Base-by-base conservation (phyloP, 1,140 invertebrate species). In the Dolichoris vasculosae region DNA sequence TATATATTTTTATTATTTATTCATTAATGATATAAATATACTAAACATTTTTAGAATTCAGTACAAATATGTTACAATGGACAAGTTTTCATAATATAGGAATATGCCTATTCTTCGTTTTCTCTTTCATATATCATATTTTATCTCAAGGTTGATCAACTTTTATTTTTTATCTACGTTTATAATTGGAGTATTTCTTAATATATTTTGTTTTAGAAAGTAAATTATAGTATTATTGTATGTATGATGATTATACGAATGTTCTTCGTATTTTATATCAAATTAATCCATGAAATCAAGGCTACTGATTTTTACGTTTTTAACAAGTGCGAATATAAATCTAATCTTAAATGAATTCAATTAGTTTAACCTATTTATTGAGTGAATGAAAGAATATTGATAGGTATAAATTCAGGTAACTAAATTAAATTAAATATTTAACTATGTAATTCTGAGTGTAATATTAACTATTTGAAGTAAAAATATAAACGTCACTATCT, bases 1-100 rank as follows among this genome's bases (percentile, higher is more conserved):
- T n/a, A n/a, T n/a, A n/a, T n/a, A n/a, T n/a, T n/a, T n/a, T n/a
- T n/a, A n/a, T n/a, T n/a, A n/a, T n/a, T n/a, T n/a, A n/a, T n/a
- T n/a, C n/a, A n/a, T n/a, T n/a, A n/a, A n/a, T n/a, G n/a, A n/a
- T n/a, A n/a, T n/a, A n/a, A n/a, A n/a, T n/a, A n/a, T n/a, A 46
- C 6, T 46, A 13, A 46, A 13, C 43, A 7, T 69, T 4, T 38
- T 35, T 17, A 69, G 15, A 59, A 63, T 26, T 63, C 59, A 17
- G 30, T 17, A 32, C 11, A 20, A 17, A 40, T 1, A 26, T 23
- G 20, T 40, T 3, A 67, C n/a, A 17, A 67, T 89, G 86, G 87
- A 89, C 84, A 78, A 87, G 88, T 40, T 4, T 11, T 23, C 8
- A 17, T 46, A 35, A 17, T 69, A 40, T 38, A 26, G 85, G 87